Evolutionary conservation across 1,140 invertebrate species (phyloP), one percentile per base, ranked within the genome.

Genomic region (Calliopsis andreniformis): DNA sequence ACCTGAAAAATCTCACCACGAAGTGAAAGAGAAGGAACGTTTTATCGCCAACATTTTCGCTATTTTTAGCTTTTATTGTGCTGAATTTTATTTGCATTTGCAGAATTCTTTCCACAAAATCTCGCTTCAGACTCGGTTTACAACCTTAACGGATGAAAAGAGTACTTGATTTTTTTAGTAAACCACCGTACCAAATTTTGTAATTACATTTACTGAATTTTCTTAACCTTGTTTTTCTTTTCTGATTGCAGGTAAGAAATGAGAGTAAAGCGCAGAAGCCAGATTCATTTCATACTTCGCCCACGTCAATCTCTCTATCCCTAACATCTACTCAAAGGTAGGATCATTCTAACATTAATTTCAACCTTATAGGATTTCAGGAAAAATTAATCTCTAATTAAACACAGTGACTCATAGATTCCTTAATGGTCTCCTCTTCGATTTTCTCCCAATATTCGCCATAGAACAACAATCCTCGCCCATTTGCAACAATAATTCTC

Each of bases 1-100:
- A 51, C 49, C 3, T 45, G 5, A 23, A 66, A 66, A 66, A 18
- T 23, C 18, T 1, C 10, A 42, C 45, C 12, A 20, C 0, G 16
- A n/a, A 23, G n/a, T 10, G 16, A 3, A 20, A n/a, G 30, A n/a
- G 30, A 20, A 16, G 16, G 45, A 53, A 35, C 14, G n/a, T 12
- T 39, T 39, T 25, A 39, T 67, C 18, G 23, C 39, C 30, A 4
- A 18, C 7, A 10, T 39, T 14, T 49, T 0, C 12, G 30, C 23
- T 67, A 67, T 67, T 67, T 55, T 42, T 67, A 42, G 32, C 16
- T 20, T 67, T 67, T 67, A 67, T 47, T 18, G 62, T 28, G 8
- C 3, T 30, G 14, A 35, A 14, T 39, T 67, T 67, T 67, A 53
- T 42, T 53, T 23, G 32, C 49, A 20, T n/a, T n/a, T 47, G 16